These are phyloP conservation scores for Odontomachus brunneus DNA, from an alignment of 1,140 invertebrate species.

Conservation along the genomic window DNA sequence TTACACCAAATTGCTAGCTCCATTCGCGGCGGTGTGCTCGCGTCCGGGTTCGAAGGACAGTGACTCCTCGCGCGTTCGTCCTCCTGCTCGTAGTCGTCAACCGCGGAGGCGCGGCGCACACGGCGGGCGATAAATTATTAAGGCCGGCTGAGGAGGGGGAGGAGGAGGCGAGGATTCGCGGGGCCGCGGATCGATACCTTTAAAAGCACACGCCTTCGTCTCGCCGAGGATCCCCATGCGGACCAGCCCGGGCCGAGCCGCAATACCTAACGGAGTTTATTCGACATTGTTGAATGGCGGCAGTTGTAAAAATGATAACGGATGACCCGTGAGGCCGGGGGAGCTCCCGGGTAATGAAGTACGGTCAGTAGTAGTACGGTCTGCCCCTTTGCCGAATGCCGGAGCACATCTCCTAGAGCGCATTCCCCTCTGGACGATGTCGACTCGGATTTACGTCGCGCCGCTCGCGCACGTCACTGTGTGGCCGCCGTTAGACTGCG, in stretches of 20 bases:
- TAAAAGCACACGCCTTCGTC: slow-evolving; percentile 71
- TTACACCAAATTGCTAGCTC: slow-evolving; percentile 45
- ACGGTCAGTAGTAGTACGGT: slow-evolving; percentile 79
- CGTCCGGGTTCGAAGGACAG: slow-evolving; percentile 49
- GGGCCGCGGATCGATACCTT: slow-evolving; percentile 71
- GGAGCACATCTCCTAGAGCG: slow-evolving; percentile 69
- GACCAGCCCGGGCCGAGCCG: slow-evolving; percentile 69
- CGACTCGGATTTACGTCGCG: slow-evolving; percentile 72
- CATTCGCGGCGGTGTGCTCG: slow-evolving; percentile 38
- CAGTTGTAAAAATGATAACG: slow-evolving; percentile 86
- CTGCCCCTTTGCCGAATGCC: slow-evolving; percentile 76
- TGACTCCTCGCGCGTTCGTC: slow-evolving; percentile 25
- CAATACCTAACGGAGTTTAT: slow-evolving; percentile 86
- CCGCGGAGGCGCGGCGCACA: slow-evolving; percentile 19
- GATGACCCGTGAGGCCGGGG: slow-evolving; percentile 82
- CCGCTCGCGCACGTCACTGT: slow-evolving; percentile 56
- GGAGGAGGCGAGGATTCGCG: slow-evolving; percentile 61
- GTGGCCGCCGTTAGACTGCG: slow-evolving; percentile 22
- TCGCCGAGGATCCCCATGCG: slow-evolving; percentile 78
- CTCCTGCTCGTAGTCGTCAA: slow-evolving; percentile 35
- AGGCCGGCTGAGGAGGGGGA: slow-evolving; percentile 50
- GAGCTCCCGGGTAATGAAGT: slow-evolving; percentile 85
- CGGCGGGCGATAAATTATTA: slow-evolving; percentile 66
- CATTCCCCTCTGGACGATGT: slow-evolving; percentile 69
- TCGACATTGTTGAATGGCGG: slow-evolving; percentile 86